These are phyloP conservation scores for Platycercus adscitus DNA, from an alignment of 2,113 vertebrate species.

Conservation along the genomic window DNA sequence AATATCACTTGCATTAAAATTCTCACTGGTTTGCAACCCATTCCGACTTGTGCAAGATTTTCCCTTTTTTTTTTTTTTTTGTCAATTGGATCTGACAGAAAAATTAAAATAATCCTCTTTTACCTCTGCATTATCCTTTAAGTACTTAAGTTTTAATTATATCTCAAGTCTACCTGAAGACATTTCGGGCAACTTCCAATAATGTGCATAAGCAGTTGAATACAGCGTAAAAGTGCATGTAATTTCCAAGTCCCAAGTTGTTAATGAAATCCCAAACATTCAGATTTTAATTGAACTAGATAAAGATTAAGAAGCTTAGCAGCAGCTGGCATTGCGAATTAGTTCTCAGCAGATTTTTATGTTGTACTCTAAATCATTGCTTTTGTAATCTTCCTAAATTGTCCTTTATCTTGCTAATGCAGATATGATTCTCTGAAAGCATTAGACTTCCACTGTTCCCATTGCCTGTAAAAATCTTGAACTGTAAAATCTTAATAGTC, in stretches of 20 bases:
- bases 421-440: slow-evolving; percentile 77
- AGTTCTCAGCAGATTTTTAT: slow-evolving; percentile 78
- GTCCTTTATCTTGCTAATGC: slow-evolving; percentile 82
- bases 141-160: slow-evolving; percentile 68
- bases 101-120: slow-evolving; percentile 59
- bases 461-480: slow-evolving; percentile 70
- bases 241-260: slow-evolving; percentile 78
- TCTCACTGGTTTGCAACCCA: background rate
- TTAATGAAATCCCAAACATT: slow-evolving; percentile 85
- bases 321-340: slow-evolving; percentile 79
- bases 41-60: background rate
- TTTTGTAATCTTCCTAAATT: slow-evolving; percentile 83
- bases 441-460: slow-evolving; percentile 62
- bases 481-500: slow-evolving; percentile 78
- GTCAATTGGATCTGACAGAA: slow-evolving; percentile 61
- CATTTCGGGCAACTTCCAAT: slow-evolving; percentile 32
- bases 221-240: slow-evolving; percentile 63
- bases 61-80: slow-evolving; percentile 2
- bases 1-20: slow-evolving; percentile 26
- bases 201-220: slow-evolving; percentile 31
- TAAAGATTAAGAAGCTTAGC: slow-evolving; percentile 86
- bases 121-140: slow-evolving; percentile 56
- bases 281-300: slow-evolving; percentile 88
- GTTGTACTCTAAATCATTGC: slow-evolving; percentile 78
- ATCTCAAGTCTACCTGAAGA: slow-evolving; percentile 73